Base-by-base conservation (phyloP, 2,888 invertebrate species). In the Drymonia ruficornis region DNA sequence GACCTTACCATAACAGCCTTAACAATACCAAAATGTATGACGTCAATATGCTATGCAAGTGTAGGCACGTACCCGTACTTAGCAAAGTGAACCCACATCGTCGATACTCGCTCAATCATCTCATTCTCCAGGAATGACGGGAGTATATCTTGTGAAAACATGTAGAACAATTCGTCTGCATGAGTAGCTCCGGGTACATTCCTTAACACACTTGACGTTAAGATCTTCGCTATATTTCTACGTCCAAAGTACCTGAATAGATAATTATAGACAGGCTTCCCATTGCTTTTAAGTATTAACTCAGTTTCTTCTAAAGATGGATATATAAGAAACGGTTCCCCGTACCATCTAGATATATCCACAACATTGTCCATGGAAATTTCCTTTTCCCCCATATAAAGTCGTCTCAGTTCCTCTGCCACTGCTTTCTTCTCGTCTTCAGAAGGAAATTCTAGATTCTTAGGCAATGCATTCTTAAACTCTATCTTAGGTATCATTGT, bases 71-170 rank as follows among this genome's bases (percentile, higher is more conserved):
- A 84, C 87, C 87, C 83, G 63, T 78, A 84, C 70, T 90, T 89
- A 0, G 88, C 89, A 57, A 90, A 90, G 56, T 89, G 88, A 0
- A 88, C 87, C 89, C 88, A 89, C 69, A 89, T 50, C 0, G 83
- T 83, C 0, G 86, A 78, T 67, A 89, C 70, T 47, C 61, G 78
- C 0, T 86, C 71, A 18, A 89, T 84, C 80, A 88, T 87, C 34
- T 75, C 59, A 5, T 54, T 60, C 53, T 89, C 89, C 38, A 84
- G 82, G 8, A 84, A 55, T 0, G 70, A 59, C 0, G 80, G 72
- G 0, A 78, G 1, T 0, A 77, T 0, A 1, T 61, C 49, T 38
- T 85, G 84, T 12, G 81, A 81, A 58, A 91, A 91, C 28, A 91
- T 52, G 55, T 91, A 91, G 42, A 89, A 86, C 6, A 89, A 23